A percentile compares a stretch with the other conserved stretches of the same genome.
These are phyloP conservation scores for Meliscaeva auricollis DNA, from an alignment of 2,888 invertebrate species.

Conservation along the genomic window DNA sequence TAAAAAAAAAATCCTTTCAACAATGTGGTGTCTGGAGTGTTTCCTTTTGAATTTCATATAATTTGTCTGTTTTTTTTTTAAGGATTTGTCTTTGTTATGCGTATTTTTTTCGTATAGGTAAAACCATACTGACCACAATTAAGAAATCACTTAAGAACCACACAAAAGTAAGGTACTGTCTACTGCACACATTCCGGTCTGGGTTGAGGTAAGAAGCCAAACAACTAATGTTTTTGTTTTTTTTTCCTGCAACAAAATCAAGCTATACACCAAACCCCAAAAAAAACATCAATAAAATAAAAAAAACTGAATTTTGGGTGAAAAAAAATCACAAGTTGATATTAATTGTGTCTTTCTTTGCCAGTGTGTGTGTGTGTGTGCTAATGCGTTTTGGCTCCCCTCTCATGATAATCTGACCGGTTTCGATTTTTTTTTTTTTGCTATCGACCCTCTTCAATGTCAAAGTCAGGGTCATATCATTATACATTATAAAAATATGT, in stretches of 20 bases:
- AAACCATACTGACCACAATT: conserved; percentile 48
- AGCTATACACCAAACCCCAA: no score
- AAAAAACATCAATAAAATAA: no score
- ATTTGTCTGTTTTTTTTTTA: neutral
- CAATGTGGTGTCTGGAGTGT: conserved; percentile 1
- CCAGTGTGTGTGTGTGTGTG: conserved; percentile 51
- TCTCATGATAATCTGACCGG: conserved; percentile 72
- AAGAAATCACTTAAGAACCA: conserved; percentile 51
- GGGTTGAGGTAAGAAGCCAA: conserved; percentile 64
- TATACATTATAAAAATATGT: conserved; percentile 53
- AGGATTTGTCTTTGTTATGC: conserved; percentile 11
- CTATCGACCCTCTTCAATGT: conserved; percentile 74
- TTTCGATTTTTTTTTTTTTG: conserved; percentile 30
- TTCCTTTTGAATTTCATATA: conserved; percentile 3
- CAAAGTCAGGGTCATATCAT: conserved; percentile 72
- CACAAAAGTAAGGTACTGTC: conserved; percentile 30
- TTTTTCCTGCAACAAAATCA: conserved; percentile 43
- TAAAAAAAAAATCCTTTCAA: neutral
- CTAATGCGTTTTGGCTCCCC: conserved; percentile 48
- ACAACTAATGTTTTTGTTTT: conserved; percentile 41
- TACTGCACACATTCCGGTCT: conserved; percentile 51
- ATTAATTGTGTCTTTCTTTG: conserved; percentile 66
- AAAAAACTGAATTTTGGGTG: neutral
- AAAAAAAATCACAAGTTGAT: conserved; percentile 50
- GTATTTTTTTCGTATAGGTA: conserved; percentile 1